phyloP scores from a whole-genome alignment of 1,140 invertebrate genomes.

The Camponotus vicinus region DNA sequence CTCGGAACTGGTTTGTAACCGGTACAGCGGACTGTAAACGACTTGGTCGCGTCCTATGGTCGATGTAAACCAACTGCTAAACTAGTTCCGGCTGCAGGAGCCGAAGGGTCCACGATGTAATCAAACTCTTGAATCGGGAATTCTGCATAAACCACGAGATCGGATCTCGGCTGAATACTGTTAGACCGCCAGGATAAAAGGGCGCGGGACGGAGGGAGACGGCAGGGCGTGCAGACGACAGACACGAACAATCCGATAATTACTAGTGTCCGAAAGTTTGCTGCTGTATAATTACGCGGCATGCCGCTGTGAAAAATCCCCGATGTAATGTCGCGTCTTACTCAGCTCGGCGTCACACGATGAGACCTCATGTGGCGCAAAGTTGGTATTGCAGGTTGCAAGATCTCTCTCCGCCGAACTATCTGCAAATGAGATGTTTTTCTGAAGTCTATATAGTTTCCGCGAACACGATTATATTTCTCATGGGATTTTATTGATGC shows the following conservation, averaged over 20 bases:
- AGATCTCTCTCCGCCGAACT: background rate
- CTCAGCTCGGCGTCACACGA: background rate
- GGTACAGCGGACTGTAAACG: background rate
- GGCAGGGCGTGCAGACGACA: constrained; percentile 44
- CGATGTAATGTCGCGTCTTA: constrained; percentile 27
- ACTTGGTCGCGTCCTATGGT: constrained; percentile 18
- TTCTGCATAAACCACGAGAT: constrained; percentile 60
- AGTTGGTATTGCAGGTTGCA: constrained; percentile 12
- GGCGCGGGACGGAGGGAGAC: too few relatives aligned
- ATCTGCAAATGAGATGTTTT: constrained; percentile 1
- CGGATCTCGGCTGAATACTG: constrained; percentile 32
- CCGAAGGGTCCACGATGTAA: constrained; percentile 64
- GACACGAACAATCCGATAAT: constrained; percentile 62
- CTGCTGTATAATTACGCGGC: constrained; percentile 22
- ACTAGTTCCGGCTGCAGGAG: constrained; percentile 65
- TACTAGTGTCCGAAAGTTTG: constrained; percentile 60
- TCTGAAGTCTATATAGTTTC: background rate
- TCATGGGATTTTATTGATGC: background rate
- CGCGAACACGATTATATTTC: background rate
- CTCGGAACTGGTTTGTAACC: constrained; percentile 19
- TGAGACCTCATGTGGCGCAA: background rate
- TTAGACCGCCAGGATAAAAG: too few relatives aligned
- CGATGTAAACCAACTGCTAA: constrained; percentile 67
- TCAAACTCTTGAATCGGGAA: constrained; percentile 70
- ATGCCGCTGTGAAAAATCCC: constrained; percentile 49